A percentile compares a stretch with the other conserved stretches of the same genome.
These are phyloP conservation scores for Pao palembangensis DNA, from an alignment of 2,113 vertebrate species.

Conservation along the genomic window DNA sequence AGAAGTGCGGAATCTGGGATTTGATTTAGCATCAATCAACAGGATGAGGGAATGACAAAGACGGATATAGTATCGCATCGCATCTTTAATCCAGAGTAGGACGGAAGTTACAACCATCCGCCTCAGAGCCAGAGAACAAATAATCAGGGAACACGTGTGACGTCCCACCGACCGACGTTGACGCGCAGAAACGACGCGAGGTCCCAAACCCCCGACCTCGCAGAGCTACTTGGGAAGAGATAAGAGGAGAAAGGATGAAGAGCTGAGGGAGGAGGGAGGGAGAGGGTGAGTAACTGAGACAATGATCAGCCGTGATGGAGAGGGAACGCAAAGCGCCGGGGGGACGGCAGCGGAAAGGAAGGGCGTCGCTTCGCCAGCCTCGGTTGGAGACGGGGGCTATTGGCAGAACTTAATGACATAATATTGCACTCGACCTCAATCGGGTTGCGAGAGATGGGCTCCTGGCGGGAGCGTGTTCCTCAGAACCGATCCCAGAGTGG, in stretches of 20 bases:
- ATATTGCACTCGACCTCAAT: conserved; percentile 52
- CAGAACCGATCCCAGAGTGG: conserved; percentile 30
- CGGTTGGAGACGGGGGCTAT: conserved; percentile 16
- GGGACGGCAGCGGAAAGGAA: conserved; percentile 55
- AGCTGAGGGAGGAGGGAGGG: conserved; percentile 6
- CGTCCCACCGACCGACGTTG: conserved; percentile 45
- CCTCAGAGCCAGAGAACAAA: conserved; percentile 33
- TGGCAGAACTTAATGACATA: too few species aligned
- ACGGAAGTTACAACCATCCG: not conserved
- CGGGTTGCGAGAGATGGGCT: conserved; percentile 14
- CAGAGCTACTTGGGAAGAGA: conserved; percentile 43
- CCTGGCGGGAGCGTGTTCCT: conserved; percentile 4
- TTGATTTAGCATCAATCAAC: conserved; percentile 51
- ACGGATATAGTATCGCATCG: not conserved
- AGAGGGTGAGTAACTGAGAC: conserved; percentile 73
- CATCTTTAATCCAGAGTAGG: too few species aligned
- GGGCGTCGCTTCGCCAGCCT: conserved; percentile 47
- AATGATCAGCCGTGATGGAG: conserved; percentile 74
- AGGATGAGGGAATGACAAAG: conserved; percentile 47
- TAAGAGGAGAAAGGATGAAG: conserved; percentile 44
- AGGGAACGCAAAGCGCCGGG: conserved; percentile 43
- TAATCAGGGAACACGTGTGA: conserved; percentile 53
- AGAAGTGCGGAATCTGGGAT: conserved; percentile 18
- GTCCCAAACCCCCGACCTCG: conserved; percentile 24
- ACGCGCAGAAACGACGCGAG: conserved; percentile 19